These are phyloP conservation scores for Botia kubotai DNA, from an alignment of 2,797 vertebrate species.

Conservation along the genomic window DNA sequence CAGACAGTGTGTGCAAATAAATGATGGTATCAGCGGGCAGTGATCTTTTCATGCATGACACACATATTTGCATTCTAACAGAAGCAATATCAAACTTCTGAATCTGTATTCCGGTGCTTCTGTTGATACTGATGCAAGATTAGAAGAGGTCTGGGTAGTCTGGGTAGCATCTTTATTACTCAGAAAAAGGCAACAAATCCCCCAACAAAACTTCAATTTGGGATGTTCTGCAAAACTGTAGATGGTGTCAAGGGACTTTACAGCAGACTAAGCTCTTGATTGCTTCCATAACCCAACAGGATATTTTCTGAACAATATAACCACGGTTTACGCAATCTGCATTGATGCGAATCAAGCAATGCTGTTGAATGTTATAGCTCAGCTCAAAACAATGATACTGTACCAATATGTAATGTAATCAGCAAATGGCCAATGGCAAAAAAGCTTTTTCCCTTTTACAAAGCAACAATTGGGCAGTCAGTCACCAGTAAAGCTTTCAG, in stretches of 20 bases:
- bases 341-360: neutral
- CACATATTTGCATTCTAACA: constrained; percentile 26
- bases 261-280: constrained; percentile 10
- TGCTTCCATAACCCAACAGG: neutral
- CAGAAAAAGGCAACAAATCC: constrained; percentile 24
- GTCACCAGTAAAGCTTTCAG: neutral
- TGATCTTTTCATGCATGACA: constrained; percentile 9
- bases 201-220: constrained; percentile 6
- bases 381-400: neutral
- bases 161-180: constrained; percentile 22
- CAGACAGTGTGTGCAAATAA: constrained; percentile 2
- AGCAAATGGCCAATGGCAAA: neutral
- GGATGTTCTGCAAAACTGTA: constrained; percentile 8
- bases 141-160: neutral
- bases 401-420: neutral
- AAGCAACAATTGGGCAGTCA: neutral
- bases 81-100: constrained; percentile 6
- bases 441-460: neutral
- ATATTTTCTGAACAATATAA: constrained; percentile 13
- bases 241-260: constrained; percentile 10
- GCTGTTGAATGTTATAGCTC: constrained; percentile 8
- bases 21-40: neutral
- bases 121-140: constrained; percentile 16
- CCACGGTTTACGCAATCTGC: neutral
- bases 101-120: constrained; percentile 20